These are phyloP conservation scores for Nixonia krombeini DNA, from an alignment of 1,140 invertebrate genomes.

Conservation along the genomic window DNA sequence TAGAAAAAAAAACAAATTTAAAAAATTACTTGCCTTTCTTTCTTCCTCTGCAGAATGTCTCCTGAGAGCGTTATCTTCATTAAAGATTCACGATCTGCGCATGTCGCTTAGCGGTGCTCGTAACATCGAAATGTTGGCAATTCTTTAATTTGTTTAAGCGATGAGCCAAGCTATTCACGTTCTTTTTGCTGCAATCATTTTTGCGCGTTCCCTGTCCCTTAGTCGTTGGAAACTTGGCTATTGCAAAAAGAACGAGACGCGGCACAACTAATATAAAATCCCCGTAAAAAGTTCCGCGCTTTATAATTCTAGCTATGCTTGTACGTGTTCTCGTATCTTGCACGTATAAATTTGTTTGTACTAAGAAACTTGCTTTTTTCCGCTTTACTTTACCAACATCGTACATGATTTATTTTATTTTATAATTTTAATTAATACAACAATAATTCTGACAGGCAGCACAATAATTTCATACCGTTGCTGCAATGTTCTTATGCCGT, in stretches of 20 bases:
- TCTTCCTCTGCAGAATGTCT: conserved; percentile 39
- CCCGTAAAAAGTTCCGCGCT: conserved; percentile 64
- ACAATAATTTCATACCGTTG: no score
- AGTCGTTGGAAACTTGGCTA: not conserved
- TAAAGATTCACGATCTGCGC: conserved; percentile 60
- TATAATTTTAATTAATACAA: no score
- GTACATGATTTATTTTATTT: no score
- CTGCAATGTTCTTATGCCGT: no score
- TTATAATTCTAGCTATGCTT: conserved; percentile 53
- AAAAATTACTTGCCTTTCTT: conserved; percentile 18
- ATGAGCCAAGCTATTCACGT: conserved; percentile 47
- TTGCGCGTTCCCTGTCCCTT: conserved; percentile 38
- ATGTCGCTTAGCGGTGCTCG: conserved; percentile 46
- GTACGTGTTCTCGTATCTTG: no score
- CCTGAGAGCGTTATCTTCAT: conserved; percentile 56
- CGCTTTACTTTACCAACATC: not conserved
- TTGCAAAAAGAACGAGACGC: conserved; percentile 41
- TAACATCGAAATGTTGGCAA: conserved; percentile 55
- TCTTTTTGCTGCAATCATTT: conserved; percentile 32
- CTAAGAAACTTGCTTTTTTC: no score
- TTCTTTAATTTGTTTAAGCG: conserved; percentile 69
- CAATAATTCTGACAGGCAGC: no score
- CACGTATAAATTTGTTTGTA: no score
- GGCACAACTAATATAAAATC: conserved; percentile 60
- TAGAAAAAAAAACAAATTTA: conserved; percentile 21